These are phyloP conservation scores for Pollenia labialis DNA, from an alignment of 2,888 invertebrate genomes.

Conservation along the genomic window DNA sequence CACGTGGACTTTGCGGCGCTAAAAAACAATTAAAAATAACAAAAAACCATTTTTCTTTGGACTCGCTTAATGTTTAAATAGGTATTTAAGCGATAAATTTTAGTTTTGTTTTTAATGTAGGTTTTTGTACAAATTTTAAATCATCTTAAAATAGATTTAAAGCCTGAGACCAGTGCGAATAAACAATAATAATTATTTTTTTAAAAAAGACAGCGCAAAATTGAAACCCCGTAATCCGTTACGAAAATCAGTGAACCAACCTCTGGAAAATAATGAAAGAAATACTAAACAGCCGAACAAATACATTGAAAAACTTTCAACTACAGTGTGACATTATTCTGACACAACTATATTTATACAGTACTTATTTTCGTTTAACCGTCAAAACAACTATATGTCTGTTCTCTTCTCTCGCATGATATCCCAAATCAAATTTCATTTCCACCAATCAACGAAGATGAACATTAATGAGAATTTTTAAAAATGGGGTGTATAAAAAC, in stretches of 20 bases:
- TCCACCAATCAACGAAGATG: slow-evolving; percentile 69
- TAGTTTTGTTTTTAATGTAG: too few relatives aligned
- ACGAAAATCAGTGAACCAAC: background rate
- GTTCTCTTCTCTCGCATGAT: slow-evolving; percentile 71
- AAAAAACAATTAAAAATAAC: too few relatives aligned
- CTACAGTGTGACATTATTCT: slow-evolving; percentile 13
- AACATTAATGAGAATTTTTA: slow-evolving; percentile 20
- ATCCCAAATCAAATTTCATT: background rate
- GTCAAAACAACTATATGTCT: slow-evolving; percentile 35
- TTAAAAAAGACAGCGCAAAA: too few relatives aligned
- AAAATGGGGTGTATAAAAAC: slow-evolving; percentile 31
- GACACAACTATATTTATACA: slow-evolving; percentile 25
- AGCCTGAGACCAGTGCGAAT: too few relatives aligned
- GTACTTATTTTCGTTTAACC: background rate
- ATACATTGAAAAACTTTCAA: background rate
- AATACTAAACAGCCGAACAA: background rate
- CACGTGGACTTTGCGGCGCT: too few relatives aligned
- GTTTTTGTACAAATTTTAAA: too few relatives aligned
- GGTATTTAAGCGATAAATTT: too few relatives aligned
- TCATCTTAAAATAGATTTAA: too few relatives aligned
- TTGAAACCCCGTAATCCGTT: slow-evolving; percentile 12
- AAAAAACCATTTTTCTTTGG: too few relatives aligned
- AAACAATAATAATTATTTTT: too few relatives aligned
- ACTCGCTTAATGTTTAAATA: too few relatives aligned
- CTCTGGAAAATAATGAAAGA: slow-evolving; percentile 6